Percentiles rank a stretch among this genome's conserved stretches.
These are phyloP conservation scores for Gymnobelideus leadbeateri DNA, from an alignment of 2,113 vertebrate species.

Conservation along the genomic window DNA sequence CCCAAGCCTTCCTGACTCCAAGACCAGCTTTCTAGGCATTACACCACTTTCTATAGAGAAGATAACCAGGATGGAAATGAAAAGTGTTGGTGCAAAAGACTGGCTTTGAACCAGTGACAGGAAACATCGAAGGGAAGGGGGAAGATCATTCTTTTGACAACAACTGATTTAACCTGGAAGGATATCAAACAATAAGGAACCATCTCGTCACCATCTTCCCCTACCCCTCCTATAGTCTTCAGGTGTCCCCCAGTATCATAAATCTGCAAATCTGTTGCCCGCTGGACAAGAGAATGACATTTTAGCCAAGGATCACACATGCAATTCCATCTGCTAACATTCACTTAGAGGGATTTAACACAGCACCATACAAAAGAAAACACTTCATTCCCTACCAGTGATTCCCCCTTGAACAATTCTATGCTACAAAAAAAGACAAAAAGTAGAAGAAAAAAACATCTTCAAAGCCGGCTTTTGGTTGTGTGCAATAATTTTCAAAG, in stretches of 20 bases:
- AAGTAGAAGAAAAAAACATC: not conserved
- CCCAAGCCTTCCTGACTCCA: not conserved
- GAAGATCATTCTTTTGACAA: not conserved
- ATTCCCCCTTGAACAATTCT: not conserved
- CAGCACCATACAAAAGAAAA: not conserved
- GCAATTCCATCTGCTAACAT: not conserved
- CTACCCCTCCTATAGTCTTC: not conserved
- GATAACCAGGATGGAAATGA: not conserved
- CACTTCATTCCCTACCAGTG: conserved; percentile 28
- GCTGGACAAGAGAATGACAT: not conserved
- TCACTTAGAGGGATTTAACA: not conserved
- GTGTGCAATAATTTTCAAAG: conserved; percentile 4
- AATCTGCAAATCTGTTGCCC: not conserved
- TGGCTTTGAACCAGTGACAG: not conserved
- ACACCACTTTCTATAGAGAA: not conserved
- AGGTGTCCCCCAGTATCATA: not conserved
- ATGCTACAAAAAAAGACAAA: conserved; percentile 7
- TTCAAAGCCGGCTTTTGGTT: conserved; percentile 26
- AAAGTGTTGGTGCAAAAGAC: not conserved
- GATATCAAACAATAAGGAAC: not conserved
- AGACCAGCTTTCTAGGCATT: not conserved
- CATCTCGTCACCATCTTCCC: not conserved
- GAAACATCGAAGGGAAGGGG: not conserved
- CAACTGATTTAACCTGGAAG: not conserved
- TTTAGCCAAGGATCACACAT: not conserved